Percentiles rank a stretch among this genome's conserved stretches.
Conservation (phyloP, 2,888 invertebrate genomes). For the Allolobophora icterica region DNA sequence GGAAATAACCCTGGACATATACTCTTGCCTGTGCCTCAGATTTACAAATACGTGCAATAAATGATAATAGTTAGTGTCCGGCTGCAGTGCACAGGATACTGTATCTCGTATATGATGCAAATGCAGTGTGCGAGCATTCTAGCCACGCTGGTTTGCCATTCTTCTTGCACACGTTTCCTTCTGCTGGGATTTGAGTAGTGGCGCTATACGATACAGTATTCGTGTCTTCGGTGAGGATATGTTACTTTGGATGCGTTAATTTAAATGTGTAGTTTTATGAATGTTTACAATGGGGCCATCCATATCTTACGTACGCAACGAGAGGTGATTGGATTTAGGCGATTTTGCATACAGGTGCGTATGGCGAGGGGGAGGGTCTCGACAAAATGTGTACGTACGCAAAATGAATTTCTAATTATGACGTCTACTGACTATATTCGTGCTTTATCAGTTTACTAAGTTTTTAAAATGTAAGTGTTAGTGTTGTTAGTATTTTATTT, state of each 20-base stretch:
- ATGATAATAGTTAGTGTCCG: neutral
- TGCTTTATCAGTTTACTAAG: too few species aligned
- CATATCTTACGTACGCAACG: too few species aligned
- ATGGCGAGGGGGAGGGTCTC: too few species aligned
- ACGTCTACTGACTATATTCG: too few species aligned
- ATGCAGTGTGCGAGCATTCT: neutral
- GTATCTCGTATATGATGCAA: neutral
- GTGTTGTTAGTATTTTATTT: too few species aligned
- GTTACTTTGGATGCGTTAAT: neutral
- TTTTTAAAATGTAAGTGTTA: too few species aligned
- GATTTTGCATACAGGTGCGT: too few species aligned
- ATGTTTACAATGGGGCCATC: too few species aligned
- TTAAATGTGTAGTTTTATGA: neutral
- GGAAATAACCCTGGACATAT: neutral
- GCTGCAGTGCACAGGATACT: too few species aligned
- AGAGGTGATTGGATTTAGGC: too few species aligned
- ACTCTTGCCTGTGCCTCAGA: neutral
- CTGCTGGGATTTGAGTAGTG: neutral
- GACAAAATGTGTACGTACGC: too few species aligned
- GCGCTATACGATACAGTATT: neutral
- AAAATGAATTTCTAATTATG: too few species aligned
- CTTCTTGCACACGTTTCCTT: neutral
- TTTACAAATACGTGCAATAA: neutral
- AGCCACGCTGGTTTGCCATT: neutral
- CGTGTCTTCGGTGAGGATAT: neutral